Percentiles rank a stretch among this genome's conserved stretches.
Evolutionary conservation across 2,113 vertebrate species (phyloP).

Genomic region (Electrona antarctica): DNA sequence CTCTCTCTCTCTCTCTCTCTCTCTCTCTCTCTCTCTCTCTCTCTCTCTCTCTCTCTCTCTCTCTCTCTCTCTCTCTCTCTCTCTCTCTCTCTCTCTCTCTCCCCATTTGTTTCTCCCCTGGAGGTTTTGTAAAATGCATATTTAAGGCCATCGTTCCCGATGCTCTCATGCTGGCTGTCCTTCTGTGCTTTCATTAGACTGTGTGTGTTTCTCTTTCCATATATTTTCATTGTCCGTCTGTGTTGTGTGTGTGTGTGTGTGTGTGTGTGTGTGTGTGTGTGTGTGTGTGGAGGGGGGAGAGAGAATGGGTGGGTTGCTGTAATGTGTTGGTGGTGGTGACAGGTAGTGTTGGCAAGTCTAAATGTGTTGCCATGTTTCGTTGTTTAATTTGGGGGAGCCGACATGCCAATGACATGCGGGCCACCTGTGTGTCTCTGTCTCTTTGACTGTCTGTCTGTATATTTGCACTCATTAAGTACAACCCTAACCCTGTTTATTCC

Average conservation of each 20-base stretch:
- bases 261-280: neutral
- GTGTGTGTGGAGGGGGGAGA: neutral
- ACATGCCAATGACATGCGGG: conserved; percentile 37
- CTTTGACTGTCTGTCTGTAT: conserved; percentile 2
- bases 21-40: conserved; percentile 24
- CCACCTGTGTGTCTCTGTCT: conserved; percentile 4
- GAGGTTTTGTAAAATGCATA: conserved; percentile 56
- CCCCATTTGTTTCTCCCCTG: neutral
- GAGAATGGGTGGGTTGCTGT: too few relatives aligned
- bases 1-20: conserved; percentile 24
- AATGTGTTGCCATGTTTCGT: conserved; percentile 40
- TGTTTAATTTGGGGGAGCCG: conserved; percentile 39
- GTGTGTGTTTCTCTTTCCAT: neutral
- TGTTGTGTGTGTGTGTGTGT: conserved; percentile 13
- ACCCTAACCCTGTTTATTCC: too few relatives aligned
- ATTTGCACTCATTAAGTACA: neutral
- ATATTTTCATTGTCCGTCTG: neutral
- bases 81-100: conserved; percentile 16
- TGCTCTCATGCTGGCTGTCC: neutral
- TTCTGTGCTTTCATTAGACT: neutral
- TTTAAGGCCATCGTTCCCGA: conserved; percentile 39
- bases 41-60: conserved; percentile 20
- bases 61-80: conserved; percentile 11
- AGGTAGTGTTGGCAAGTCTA: conserved; percentile 48
- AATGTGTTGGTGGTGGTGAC: conserved; percentile 44